phyloP scores from a whole-genome alignment of 1,140 invertebrate genomes.

The Drosophila obscura region DNA sequence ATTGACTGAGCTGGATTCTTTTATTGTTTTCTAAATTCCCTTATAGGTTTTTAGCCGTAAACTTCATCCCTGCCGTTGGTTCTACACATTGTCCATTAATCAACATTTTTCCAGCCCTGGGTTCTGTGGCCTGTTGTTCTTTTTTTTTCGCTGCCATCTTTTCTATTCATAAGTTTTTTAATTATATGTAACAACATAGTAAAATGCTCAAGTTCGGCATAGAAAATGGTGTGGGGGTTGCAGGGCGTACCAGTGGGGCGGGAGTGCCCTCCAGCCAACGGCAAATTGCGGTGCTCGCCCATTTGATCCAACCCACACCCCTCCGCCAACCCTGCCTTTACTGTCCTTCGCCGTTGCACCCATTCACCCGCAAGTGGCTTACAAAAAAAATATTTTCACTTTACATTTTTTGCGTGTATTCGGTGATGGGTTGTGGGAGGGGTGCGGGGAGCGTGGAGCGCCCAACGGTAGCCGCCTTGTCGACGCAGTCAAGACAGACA shows the following conservation, averaged over 20 bases:
- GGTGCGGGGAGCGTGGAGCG: neutral
- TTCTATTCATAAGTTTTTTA: constrained; percentile 56
- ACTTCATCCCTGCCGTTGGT: no score
- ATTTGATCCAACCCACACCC: constrained; percentile 15
- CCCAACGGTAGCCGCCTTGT: constrained; percentile 21
- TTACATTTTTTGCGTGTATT: constrained; percentile 78
- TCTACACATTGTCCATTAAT: neutral
- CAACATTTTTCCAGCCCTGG: constrained; percentile 20
- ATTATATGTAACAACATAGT: constrained; percentile 62
- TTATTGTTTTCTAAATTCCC: no score
- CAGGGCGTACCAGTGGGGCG: neutral
- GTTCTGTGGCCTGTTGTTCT: constrained; percentile 18
- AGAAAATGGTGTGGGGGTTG: constrained; percentile 13
- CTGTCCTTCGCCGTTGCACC: constrained; percentile 4
- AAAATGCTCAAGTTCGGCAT: constrained; percentile 69
- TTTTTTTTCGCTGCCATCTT: constrained; percentile 14
- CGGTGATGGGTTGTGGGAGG: constrained; percentile 45
- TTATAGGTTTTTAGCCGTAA: no score
- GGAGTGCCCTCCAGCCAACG: constrained; percentile 20
- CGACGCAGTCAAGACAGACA: constrained; percentile 57
- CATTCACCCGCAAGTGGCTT: constrained; percentile 54
- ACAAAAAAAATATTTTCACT: constrained; percentile 68
- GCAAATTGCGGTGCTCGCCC: constrained; percentile 35
- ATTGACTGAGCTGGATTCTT: no score
- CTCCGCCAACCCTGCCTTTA: neutral